These are phyloP conservation scores for Mercenaria mercenaria DNA, from an alignment of 1,140 invertebrate genomes.

Conservation along the genomic window DNA sequence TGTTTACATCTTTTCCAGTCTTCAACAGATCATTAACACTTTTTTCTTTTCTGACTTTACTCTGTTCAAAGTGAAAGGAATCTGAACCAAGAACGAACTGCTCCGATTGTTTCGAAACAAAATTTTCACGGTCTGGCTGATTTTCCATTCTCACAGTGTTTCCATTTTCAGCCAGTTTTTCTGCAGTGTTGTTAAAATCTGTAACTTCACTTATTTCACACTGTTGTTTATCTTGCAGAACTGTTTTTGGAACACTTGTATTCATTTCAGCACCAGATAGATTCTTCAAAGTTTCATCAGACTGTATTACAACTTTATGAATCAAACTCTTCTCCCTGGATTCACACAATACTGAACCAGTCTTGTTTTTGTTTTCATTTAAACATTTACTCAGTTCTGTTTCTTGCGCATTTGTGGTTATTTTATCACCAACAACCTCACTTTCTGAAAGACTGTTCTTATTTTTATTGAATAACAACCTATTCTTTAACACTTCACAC, in stretches of 20 bases:
- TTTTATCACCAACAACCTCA: constrained; percentile 8
- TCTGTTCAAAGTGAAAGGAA: no score
- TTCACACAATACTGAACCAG: neutral
- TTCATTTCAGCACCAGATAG: neutral
- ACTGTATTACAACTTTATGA: neutral
- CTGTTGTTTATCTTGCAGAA: neutral
- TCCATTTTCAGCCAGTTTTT: neutral
- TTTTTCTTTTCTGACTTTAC: neutral
- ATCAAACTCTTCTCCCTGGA: neutral
- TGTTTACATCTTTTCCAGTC: constrained; percentile 13
- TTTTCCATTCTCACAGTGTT: neutral
- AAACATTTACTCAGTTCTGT: neutral
- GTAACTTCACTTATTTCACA: neutral
- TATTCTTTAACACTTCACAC: neutral
- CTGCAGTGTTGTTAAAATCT: neutral
- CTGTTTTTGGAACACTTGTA: neutral
- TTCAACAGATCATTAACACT: neutral
- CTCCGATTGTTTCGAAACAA: neutral
- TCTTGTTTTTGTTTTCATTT: neutral
- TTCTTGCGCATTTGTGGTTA: neutral
- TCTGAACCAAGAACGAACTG: neutral
- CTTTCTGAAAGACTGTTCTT: neutral
- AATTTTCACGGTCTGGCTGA: neutral
- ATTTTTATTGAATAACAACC: neutral
- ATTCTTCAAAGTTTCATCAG: neutral